A percentile compares a stretch with the other conserved stretches of the same genome.
Evolutionary conservation across 1,140 invertebrate genomes (phyloP).

Genomic region (Cepaea nemoralis): DNA sequence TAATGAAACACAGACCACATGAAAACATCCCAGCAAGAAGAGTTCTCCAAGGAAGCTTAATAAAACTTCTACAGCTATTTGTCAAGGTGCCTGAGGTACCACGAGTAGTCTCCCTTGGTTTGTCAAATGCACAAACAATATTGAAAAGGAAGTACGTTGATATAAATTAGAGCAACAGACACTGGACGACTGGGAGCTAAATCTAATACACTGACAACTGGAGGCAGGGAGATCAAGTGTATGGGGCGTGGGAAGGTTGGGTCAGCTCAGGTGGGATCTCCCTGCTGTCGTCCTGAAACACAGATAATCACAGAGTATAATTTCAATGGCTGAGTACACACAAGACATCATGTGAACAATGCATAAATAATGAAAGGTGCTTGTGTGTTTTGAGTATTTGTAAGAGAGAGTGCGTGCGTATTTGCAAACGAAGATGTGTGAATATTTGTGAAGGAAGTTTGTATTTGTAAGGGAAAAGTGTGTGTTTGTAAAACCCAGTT

Average conservation of each 20-base stretch:
- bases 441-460: too few species aligned
- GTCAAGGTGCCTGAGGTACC: neutral
- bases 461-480: too few species aligned
- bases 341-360: too few species aligned
- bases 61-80: neutral
- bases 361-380: too few species aligned
- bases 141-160: neutral
- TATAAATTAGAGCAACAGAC: neutral
- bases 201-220: neutral
- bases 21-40: neutral
- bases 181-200: neutral
- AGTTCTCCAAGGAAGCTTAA: neutral
- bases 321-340: neutral
- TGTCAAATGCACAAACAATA: slow-evolving; percentile 7
- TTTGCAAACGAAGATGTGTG: too few species aligned
- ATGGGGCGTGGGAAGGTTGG: neutral
- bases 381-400: too few species aligned
- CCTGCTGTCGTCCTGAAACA: neutral
- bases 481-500: too few species aligned
- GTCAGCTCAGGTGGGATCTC: neutral
- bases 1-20: too few species aligned
- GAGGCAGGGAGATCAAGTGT: slow-evolving; percentile 1
- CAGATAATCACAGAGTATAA: neutral
- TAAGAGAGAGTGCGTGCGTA: too few species aligned
- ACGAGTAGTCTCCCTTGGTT: neutral